phyloP scores from a whole-genome alignment of 2,113 vertebrate species.

The Zapornia atra region DNA sequence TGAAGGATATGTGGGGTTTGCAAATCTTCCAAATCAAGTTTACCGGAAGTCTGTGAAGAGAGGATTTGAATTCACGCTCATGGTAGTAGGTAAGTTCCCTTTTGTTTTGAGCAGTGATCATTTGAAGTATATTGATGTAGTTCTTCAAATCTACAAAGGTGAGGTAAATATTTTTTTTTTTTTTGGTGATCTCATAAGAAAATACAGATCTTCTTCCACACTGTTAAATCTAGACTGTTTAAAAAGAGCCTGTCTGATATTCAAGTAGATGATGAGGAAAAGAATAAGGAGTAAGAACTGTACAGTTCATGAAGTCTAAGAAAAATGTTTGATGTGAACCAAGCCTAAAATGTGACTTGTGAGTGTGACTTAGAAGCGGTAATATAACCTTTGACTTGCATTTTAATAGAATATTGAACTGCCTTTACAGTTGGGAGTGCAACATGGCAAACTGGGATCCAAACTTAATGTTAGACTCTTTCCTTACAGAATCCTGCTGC shows the following conservation, averaged over 20 bases:
- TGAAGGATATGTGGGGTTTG: constrained; percentile 99
- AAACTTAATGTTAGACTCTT: neutral
- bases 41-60: constrained; percentile 99
- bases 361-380: neutral
- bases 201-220: neutral
- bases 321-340: neutral
- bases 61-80: constrained; percentile 98
- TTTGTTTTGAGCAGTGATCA: neutral
- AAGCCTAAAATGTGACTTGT: neutral
- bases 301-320: neutral
- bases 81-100: constrained; percentile 94
- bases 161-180: neutral
- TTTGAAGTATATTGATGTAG: neutral
- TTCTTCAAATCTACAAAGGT: neutral
- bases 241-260: neutral
- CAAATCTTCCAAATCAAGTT: constrained; percentile 98
- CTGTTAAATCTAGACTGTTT: neutral
- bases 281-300: neutral
- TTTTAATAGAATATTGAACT: neutral
- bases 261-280: neutral
- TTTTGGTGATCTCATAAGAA: neutral
- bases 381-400: neutral
- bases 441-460: neutral
- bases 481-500: too few species aligned
- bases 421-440: neutral